Conservation (phyloP, 2,113 vertebrate genomes). For the Carassius carassius region DNA sequence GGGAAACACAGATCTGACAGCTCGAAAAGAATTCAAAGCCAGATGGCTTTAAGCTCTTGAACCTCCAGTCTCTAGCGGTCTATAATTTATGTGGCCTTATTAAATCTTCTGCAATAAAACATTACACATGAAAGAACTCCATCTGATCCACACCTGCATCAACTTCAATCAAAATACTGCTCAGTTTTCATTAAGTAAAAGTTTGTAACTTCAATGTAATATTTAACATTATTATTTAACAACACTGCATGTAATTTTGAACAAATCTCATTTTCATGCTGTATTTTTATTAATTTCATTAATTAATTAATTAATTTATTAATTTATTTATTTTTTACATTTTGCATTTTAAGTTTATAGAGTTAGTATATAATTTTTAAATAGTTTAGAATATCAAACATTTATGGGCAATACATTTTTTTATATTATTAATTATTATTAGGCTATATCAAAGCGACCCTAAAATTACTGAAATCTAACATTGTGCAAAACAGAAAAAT, state of each 20-base stretch:
- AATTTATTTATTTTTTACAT: too few species aligned
- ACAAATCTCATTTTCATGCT: background rate
- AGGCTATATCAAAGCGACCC: background rate
- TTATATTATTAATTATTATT: background rate
- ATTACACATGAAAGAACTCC: too few species aligned
- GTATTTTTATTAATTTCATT: too few species aligned
- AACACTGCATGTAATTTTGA: background rate
- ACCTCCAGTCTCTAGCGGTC: background rate
- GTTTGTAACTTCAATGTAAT: too few species aligned
- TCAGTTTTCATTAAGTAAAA: too few species aligned
- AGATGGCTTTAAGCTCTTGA: conserved; percentile 5
- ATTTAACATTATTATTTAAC: background rate
- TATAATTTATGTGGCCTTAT: too few species aligned
- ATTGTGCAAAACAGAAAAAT: background rate
- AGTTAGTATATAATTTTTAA: background rate
- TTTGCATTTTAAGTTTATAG: background rate
- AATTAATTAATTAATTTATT: too few species aligned
- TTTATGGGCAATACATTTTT: background rate
- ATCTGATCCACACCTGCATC: too few species aligned
- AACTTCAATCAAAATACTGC: too few species aligned
- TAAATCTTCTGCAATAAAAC: too few species aligned
- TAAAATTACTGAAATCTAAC: background rate
- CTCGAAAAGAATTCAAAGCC: background rate
- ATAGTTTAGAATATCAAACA: background rate
- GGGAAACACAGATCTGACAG: background rate